Base-by-base conservation (phyloP, 2,113 vertebrate genomes). In the Chaetodon trifascialis region DNA sequence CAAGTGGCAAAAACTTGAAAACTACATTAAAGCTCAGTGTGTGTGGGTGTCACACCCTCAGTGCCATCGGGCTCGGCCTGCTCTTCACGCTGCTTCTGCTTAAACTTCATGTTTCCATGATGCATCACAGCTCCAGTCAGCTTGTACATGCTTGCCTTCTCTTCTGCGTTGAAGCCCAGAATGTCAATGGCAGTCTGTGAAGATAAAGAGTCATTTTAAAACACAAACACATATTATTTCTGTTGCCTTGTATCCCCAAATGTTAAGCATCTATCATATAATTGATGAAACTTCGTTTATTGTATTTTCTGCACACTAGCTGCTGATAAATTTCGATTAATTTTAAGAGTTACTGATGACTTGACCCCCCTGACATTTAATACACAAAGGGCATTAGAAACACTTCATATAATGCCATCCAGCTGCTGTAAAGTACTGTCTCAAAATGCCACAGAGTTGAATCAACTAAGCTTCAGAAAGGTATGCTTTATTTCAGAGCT, bases 21-120 rank as follows among this genome's bases (percentile, higher is more conserved):
- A 14, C 7, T 19, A 21, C 6, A 63, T 47, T 58, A 25, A 60
- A 71, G 15, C 21, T 30, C 17, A n/a, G n/a, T 7, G 8, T 25
- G 21, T 70, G 9, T 59, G 3, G 21, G 14, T 60, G 17, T 49
- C 55, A 25, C 95, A 97, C 97, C 97, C 94, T 98, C 97, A 80
- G 88, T 97, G 94, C 96, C 96, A 82, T 98, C 97, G 81, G 97
- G 94, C 87, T 98, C 96, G 66, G 96, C 96, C 88, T 97, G 96
- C 88, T 97, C 97, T 85, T 98, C 97, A 86, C 97, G 92, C 83
- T 95, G 96, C 90, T 97, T 97, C 84, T 97, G 96, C 89, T 98
- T 98, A 83, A 99, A 98, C 94, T 97, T 98, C 97, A 97, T 96
- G 84, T 96, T 97, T 71, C 97, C 97, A 21, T 98, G 97, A 91